A percentile compares a stretch with the other conserved stretches of the same genome.
phyloP scores from a whole-genome alignment of 2,888 invertebrate genomes.

The Dichetophora obliterata region DNA sequence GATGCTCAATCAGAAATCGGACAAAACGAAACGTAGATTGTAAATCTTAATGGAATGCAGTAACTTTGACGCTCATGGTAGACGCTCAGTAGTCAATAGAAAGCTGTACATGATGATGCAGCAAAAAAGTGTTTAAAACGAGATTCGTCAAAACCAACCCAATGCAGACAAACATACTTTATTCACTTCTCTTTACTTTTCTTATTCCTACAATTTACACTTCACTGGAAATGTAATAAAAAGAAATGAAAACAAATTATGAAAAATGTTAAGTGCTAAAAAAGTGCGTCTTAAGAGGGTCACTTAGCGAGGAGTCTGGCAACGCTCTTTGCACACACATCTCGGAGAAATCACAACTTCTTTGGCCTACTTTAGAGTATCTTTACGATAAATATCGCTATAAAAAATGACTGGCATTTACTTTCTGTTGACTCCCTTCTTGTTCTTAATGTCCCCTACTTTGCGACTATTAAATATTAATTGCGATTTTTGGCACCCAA shows the following conservation, averaged over 20 bases:
- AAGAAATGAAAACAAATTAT: constrained; percentile 22
- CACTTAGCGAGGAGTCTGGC: constrained; percentile 11
- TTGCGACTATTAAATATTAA: too few relatives aligned
- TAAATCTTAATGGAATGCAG: neutral
- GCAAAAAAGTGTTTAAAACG: neutral
- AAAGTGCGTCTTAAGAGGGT: constrained; percentile 32
- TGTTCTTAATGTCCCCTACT: too few relatives aligned
- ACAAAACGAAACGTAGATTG: neutral
- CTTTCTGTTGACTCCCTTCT: too few relatives aligned
- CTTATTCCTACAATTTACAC: constrained; percentile 20
- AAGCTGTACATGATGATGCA: constrained; percentile 16
- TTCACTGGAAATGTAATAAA: constrained; percentile 12
- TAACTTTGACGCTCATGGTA: neutral
- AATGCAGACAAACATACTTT: neutral
- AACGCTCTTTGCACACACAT: neutral
- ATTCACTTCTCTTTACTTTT: neutral
- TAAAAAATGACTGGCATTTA: too few relatives aligned
- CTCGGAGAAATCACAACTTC: neutral
- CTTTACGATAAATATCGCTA: too few relatives aligned
- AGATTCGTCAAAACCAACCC: too few relatives aligned
- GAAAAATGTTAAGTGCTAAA: constrained; percentile 21
- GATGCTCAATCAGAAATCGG: constrained; percentile 2
- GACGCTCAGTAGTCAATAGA: constrained; percentile 14
- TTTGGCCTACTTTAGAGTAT: neutral
- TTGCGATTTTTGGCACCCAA: too few relatives aligned